Percentiles rank a stretch among this genome's conserved stretches.
Conservation (phyloP, 2,888 invertebrate genomes). For the Tetropium fuscum region DNA sequence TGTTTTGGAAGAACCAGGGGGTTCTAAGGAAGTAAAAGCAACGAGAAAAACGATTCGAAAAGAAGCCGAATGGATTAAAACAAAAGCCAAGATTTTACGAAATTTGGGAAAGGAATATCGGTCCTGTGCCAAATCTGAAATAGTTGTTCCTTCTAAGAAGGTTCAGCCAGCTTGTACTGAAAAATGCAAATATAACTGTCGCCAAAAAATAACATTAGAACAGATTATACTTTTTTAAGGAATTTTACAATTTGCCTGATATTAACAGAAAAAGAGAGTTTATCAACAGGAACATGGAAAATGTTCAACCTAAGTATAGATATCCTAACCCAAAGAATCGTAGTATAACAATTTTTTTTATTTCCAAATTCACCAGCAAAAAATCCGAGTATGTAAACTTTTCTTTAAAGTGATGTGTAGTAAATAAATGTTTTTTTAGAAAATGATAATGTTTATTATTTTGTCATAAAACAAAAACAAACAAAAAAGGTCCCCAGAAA, state of each 20-base stretch:
- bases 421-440: too few relatives aligned
- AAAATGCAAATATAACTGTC: not conserved
- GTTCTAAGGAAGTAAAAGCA: not conserved
- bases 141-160: not conserved
- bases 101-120: not conserved
- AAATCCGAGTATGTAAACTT: not conserved
- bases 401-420: constrained; percentile 14
- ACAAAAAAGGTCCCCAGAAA: too few relatives aligned
- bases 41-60: not conserved
- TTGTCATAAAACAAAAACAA: too few relatives aligned
- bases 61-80: not conserved
- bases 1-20: not conserved
- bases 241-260: not conserved
- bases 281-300: not conserved
- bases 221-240: not conserved
- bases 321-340: not conserved
- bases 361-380: not conserved
- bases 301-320: not conserved
- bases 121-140: not conserved
- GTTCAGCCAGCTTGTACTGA: not conserved
- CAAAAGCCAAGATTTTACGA: not conserved
- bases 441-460: too few relatives aligned
- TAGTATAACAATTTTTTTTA: not conserved
- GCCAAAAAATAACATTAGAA: not conserved
- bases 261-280: not conserved